Conservation (phyloP, 2,888 invertebrate genomes). For the Tetropium fuscum region DNA sequence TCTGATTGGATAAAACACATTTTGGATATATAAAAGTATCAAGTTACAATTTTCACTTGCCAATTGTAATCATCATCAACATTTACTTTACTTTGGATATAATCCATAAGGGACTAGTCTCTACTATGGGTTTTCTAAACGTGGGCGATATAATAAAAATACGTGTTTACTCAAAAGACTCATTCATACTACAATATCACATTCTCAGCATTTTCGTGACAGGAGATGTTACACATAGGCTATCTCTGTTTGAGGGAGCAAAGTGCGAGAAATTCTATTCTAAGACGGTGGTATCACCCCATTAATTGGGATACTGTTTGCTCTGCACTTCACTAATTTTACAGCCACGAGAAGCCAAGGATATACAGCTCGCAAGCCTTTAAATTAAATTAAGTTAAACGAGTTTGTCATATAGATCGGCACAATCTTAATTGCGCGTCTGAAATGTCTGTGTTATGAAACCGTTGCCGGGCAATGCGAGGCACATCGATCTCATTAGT, state of each 20-base stretch:
- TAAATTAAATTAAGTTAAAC: constrained; percentile 35
- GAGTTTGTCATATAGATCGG: constrained; percentile 30
- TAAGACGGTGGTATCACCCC: constrained; percentile 32
- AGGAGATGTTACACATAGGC: constrained; percentile 10
- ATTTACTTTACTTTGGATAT: too few species aligned
- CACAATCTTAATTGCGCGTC: constrained; percentile 29
- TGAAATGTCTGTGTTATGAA: constrained; percentile 26
- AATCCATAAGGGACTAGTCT: too few species aligned
- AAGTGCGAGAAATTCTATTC: constrained; percentile 25
- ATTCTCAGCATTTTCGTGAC: too few species aligned
- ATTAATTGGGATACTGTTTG: constrained; percentile 38
- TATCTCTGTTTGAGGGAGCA: constrained; percentile 6
- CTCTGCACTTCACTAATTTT: constrained; percentile 34
- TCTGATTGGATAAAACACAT: too few species aligned
- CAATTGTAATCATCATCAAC: too few species aligned
- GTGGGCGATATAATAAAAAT: too few species aligned
- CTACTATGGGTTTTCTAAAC: too few species aligned
- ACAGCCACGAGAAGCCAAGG: constrained; percentile 28
- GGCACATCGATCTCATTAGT: constrained; percentile 4
- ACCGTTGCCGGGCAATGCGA: constrained; percentile 13
- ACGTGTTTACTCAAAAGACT: too few species aligned
- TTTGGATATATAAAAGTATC: too few species aligned
- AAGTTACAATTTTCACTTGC: too few species aligned
- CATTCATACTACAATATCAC: too few species aligned
- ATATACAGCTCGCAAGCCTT: constrained; percentile 31